Conservation (phyloP, 2,113 vertebrate species). For the Nothoprocta pentlandii region DNA sequence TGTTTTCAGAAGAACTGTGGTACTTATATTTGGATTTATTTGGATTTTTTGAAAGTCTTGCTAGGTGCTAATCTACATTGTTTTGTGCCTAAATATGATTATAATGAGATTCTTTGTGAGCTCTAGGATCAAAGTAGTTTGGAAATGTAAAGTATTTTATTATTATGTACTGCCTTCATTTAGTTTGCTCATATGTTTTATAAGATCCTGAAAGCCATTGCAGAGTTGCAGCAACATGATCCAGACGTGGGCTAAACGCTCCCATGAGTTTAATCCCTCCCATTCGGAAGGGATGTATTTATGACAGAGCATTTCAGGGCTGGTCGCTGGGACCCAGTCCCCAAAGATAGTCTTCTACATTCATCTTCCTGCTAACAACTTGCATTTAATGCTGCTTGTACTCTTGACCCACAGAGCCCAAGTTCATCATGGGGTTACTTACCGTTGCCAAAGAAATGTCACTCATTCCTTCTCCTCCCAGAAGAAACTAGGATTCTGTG, state of each 20-base stretch:
- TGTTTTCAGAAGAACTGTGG: neutral
- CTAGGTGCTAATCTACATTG: neutral
- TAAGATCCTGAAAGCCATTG: conserved; percentile 20
- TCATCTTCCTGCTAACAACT: neutral
- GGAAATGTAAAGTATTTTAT: conserved; percentile 11
- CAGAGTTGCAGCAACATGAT: neutral
- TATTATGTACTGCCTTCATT: conserved; percentile 24
- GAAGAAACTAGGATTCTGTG: neutral
- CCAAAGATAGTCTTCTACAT: neutral
- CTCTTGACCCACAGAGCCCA: conserved; percentile 14
- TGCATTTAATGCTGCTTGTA: conserved; percentile 9
- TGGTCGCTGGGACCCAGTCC: neutral
- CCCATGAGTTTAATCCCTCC: neutral
- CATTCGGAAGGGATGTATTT: neutral
- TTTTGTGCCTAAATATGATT: neutral
- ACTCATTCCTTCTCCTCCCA: neutral
- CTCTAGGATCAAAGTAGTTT: conserved; percentile 12
- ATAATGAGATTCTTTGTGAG: neutral
- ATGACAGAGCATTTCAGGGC: neutral
- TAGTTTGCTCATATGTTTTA: conserved; percentile 18
- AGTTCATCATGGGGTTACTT: neutral
- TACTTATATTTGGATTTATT: neutral
- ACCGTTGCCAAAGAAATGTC: neutral
- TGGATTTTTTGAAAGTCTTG: neutral
- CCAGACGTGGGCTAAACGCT: neutral